These are phyloP conservation scores for Leptoclinus maculatus DNA, from an alignment of 2,797 vertebrate genomes.

Conservation along the genomic window DNA sequence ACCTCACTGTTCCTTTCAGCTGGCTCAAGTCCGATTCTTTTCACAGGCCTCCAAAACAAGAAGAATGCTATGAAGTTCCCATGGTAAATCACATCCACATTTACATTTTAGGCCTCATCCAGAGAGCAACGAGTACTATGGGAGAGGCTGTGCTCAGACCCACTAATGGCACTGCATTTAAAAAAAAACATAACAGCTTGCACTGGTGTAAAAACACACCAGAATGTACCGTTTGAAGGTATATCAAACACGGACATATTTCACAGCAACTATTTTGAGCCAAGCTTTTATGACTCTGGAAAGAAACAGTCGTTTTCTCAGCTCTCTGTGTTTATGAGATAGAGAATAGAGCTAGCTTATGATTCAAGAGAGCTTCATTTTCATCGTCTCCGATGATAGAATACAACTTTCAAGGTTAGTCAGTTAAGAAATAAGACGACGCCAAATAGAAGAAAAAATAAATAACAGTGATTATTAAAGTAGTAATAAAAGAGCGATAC, in stretches of 20 bases:
- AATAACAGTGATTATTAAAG: neutral
- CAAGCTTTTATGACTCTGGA: neutral
- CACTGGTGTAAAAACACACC: constrained; percentile 23
- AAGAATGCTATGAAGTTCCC: constrained; percentile 74
- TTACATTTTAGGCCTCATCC: constrained; percentile 70
- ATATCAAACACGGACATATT: constrained; percentile 6
- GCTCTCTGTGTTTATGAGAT: neutral
- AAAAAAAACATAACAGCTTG: constrained; percentile 50
- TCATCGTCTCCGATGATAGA: neutral
- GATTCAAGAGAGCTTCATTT: neutral
- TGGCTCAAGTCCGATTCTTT: constrained; percentile 69
- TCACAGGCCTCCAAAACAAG: constrained; percentile 68
- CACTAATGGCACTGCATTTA: constrained; percentile 52
- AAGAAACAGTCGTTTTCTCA: neutral
- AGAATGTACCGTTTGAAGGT: constrained; percentile 4
- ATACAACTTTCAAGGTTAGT: neutral
- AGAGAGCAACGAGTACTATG: constrained; percentile 48
- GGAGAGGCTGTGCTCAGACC: constrained; percentile 36
- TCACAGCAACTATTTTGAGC: neutral
- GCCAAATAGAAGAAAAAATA: neutral
- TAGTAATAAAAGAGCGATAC: neutral
- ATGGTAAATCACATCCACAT: constrained; percentile 80
- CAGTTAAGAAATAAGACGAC: neutral
- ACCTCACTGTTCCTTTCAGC: constrained; percentile 65
- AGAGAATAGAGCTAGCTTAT: neutral